A percentile compares a stretch with the other conserved stretches of the same genome.
phyloP scores from a whole-genome alignment of 1,140 invertebrate genomes.

The Ceratoteleas bidentatus region DNA sequence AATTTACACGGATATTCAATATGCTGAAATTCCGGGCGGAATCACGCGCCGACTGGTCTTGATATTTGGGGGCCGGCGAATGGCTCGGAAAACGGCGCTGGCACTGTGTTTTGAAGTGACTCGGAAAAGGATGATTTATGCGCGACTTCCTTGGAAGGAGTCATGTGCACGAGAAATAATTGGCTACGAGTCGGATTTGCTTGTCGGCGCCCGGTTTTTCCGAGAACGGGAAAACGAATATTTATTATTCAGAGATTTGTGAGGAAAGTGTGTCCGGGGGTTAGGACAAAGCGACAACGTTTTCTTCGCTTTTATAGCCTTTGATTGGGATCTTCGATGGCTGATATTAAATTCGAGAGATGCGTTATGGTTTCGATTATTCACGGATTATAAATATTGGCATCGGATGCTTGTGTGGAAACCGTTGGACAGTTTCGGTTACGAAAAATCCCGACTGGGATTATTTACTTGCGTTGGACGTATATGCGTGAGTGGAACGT shows the following conservation, averaged over 20 bases:
- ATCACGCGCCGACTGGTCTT: slow-evolving; percentile 17
- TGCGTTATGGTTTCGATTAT: slow-evolving; percentile 16
- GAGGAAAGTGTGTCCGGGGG: slow-evolving; percentile 42
- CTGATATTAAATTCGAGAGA: slow-evolving; percentile 4
- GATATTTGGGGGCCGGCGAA: slow-evolving; percentile 10
- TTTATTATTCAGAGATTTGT: slow-evolving; percentile 28
- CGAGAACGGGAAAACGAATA: slow-evolving; percentile 21
- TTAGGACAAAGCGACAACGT: slow-evolving; percentile 14
- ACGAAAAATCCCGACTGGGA: background rate
- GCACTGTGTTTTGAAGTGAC: slow-evolving; percentile 26
- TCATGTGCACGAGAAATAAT: slow-evolving; percentile 27
- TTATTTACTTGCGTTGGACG: no score
- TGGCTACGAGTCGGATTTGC: slow-evolving; percentile 33
- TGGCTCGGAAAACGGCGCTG: slow-evolving; percentile 2
- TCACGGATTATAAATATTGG: slow-evolving; percentile 23
- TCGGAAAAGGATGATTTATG: slow-evolving; percentile 33
- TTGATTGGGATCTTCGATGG: slow-evolving; percentile 20
- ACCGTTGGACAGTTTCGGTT: background rate
- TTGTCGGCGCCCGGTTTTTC: slow-evolving; percentile 42
- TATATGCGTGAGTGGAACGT: no score
- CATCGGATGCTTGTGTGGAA: background rate
- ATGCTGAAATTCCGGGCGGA: background rate
- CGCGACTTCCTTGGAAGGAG: slow-evolving; percentile 14
- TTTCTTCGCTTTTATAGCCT: slow-evolving; percentile 11
- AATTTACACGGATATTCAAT: slow-evolving; percentile 61